Base-by-base conservation (phyloP, 2,888 invertebrate species). In the Steinernema scapterisci region DNA sequence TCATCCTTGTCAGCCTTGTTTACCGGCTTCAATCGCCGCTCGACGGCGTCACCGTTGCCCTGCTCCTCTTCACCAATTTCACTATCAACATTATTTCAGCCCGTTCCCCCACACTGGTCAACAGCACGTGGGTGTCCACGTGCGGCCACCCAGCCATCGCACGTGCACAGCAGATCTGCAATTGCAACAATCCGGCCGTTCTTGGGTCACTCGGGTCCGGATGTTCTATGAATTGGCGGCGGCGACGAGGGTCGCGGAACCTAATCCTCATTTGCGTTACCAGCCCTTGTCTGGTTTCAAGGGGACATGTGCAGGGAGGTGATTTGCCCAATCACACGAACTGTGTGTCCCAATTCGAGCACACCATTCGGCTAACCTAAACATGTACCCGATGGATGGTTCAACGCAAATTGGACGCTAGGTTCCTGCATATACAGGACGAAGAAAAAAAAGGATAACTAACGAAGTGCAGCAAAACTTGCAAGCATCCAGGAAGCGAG, bases 1-100 rank as follows among this genome's bases (percentile, higher is more conserved):
- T 25, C 63, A 63, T 25, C 31, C 27, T 63, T 63, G 63, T 63
- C 63, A 63, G 63, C 63, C 63, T 63, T 63, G 63, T 63, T 63
- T 63, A 63, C 63, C 63, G 63, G 63, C 63, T 63, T 63, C 63
- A 63, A 63, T 31, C 63, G 27, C 31, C 63, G 16, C 63, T 31
- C 63, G 31, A 16, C 63, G 11, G 1, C n/a, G 11, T 27, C 63
- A 13, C 7, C 38, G 63, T 63, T 16, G 11, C 31, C 63, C 31
- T 31, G 27, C 6, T 16, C 6, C 27, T 31, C 31, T 21, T 7
- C 27, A 6, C 38, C 38, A 9, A 38, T 38, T 38, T 9, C 38
- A 38, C 38, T 38, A 27, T 63, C 63, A 27, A 25, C 25, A 27
- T 63, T 63, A 27, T 63, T 38, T 38, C 38, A 38, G 38, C 38